Base-by-base conservation (phyloP, 2,797 vertebrate species). In the Phrynocephalus forsythii region DNA sequence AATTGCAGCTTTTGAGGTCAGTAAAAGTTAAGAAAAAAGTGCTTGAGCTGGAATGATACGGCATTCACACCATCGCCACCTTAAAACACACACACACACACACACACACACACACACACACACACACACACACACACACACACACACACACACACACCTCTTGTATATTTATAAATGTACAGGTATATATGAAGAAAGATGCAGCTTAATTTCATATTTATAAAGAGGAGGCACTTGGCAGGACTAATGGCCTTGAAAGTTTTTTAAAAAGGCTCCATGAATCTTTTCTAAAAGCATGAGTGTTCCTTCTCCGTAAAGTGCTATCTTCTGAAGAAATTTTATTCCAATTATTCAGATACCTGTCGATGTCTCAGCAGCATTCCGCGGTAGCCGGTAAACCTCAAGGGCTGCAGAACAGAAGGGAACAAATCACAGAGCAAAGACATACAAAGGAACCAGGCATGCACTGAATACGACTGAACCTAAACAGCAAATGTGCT, bases 321-420 rank as follows among this genome's bases (percentile, higher is more conserved):
- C 86, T 93, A 88, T 86, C 86, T 85, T 89, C 87, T 90, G 63
- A 90, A 93, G 85, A 93, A 84, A 89, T 94, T 92, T 90, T 38
- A 89, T 94, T 94, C 92, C 92, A 94, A 95, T 95, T 95, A 94
- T 94, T 94, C 91, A 95, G 94, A 92, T 90, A 94, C 94, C 93
- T 94, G 92, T 94, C 94, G 93, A 73, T 93, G 94, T 93, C 91
- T 92, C 91, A 92, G 92, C 89, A 95, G 91, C 89, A 83, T 86
- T 84, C 88, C 78, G 78, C 89, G 89, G 89, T 91, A 93, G 91
- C 81, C 90, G 92, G 48, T 24, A 95, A 93, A 84, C 90, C 93
- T 94, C 95, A 90, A 0, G 22, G 91, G 93, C 90, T 91, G 85
- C 91, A 87, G 79, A 88, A 88, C 85, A 0, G n/a, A 94, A 94